Percentiles rank a stretch among this genome's conserved stretches.
These are phyloP conservation scores for Erebia aethiops DNA, from an alignment of 2,888 invertebrate genomes.

Conservation along the genomic window DNA sequence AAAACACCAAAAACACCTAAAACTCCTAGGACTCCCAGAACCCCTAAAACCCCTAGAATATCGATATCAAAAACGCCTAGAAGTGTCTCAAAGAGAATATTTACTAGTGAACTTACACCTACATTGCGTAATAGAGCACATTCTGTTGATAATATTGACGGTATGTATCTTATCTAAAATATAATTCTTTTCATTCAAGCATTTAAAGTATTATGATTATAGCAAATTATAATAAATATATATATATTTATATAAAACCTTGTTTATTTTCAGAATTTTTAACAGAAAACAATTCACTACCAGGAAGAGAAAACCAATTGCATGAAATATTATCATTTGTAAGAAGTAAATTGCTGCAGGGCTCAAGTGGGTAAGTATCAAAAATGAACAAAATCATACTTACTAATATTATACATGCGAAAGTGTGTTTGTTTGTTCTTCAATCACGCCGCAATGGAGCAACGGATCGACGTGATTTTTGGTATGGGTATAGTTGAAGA, in stretches of 20 bases:
- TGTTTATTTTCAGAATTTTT: slow-evolving; percentile 56
- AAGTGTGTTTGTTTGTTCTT: too few species aligned
- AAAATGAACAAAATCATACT: background rate
- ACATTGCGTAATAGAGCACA: slow-evolving; percentile 63
- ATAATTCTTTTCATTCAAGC: background rate
- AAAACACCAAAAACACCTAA: slow-evolving; percentile 46
- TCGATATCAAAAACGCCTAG: slow-evolving; percentile 56
- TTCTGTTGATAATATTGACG: slow-evolving; percentile 66
- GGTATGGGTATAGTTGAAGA: too few species aligned
- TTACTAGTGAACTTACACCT: slow-evolving; percentile 69
- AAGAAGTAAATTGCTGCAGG: slow-evolving; percentile 63
- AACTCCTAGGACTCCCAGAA: slow-evolving; percentile 46
- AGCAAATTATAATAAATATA: background rate
- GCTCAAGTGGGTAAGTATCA: slow-evolving; percentile 66
- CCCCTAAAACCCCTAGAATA: slow-evolving; percentile 48
- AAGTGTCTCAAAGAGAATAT: slow-evolving; percentile 60
- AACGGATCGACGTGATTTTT: too few species aligned
- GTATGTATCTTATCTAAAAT: slow-evolving; percentile 47
- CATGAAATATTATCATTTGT: slow-evolving; percentile 76
- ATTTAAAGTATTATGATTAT: background rate
- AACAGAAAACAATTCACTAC: slow-evolving; percentile 65
- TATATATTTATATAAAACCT: too few species aligned
- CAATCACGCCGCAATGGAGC: too few species aligned
- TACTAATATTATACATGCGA: too few species aligned
- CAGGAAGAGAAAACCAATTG: slow-evolving; percentile 73